Evolutionary conservation across 1,140 invertebrate genomes (phyloP).

Genomic region (Meloidogyne chitwoodi): DNA sequence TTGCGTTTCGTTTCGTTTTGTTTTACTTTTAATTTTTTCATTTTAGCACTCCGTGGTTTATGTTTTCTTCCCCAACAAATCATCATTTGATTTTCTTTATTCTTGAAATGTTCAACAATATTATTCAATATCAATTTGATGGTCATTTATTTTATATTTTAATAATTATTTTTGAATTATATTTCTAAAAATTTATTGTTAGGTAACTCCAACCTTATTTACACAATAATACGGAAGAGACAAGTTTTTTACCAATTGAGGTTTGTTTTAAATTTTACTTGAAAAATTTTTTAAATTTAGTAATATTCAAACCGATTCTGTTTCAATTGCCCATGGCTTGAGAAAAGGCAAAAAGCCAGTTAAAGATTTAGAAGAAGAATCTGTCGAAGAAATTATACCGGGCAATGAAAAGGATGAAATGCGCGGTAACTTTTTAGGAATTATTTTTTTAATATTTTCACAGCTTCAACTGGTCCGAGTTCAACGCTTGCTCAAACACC

Average conservation of each 20-base stretch:
- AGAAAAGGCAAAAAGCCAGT: conserved; percentile 35
- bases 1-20: background rate
- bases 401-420: background rate
- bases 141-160: conserved; percentile 65
- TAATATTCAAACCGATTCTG: conserved; percentile 70
- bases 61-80: conserved; percentile 89
- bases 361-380: conserved; percentile 5
- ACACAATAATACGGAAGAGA: conserved; percentile 95
- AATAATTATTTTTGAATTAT: background rate
- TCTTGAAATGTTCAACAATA: conserved; percentile 98
- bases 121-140: conserved; percentile 99
- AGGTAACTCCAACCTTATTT: conserved; percentile 94
- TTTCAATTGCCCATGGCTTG: conserved; percentile 55
- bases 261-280: background rate
- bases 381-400: conserved; percentile 62
- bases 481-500: conserved; percentile 78
- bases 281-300: conserved; percentile 77
- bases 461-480: conserved; percentile 54
- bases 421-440: background rate
- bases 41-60: conserved; percentile 91
- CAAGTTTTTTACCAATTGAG: conserved; percentile 87
- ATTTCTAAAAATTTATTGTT: conserved; percentile 9
- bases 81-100: conserved; percentile 97
- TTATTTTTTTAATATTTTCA: background rate
- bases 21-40: background rate